Percentiles rank a stretch among this genome's conserved stretches.
Conservation (phyloP, 2,888 invertebrate genomes). For the Adela reaumurella region DNA sequence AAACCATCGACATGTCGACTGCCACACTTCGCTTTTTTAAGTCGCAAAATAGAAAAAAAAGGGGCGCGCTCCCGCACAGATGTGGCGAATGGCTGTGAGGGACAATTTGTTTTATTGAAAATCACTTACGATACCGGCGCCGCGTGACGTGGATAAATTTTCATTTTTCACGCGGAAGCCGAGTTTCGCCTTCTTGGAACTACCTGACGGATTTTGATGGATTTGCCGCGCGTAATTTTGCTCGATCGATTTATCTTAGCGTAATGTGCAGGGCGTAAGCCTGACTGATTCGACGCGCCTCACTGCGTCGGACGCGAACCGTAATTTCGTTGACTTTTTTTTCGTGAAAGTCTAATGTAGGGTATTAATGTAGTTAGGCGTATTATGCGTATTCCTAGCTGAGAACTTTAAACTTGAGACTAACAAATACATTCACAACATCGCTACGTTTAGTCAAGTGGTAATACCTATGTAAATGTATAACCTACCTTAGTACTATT, state of each 20-base stretch:
- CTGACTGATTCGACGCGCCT: neutral
- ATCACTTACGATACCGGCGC: conserved; percentile 30
- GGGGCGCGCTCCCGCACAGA: conserved; percentile 25
- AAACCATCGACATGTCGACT: too few relatives aligned
- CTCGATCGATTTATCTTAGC: neutral
- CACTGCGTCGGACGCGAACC: too few relatives aligned
- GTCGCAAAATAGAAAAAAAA: neutral
- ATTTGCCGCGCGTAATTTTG: neutral
- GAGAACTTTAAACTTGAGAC: too few relatives aligned
- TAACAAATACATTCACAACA: too few relatives aligned
- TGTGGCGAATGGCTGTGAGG: conserved; percentile 36
- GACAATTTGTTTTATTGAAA: conserved; percentile 56
- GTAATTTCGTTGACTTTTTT: too few relatives aligned
- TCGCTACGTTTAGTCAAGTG: too few relatives aligned
- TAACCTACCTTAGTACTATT: too few relatives aligned
- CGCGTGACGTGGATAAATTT: neutral
- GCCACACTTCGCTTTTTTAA: neutral
- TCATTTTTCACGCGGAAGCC: neutral
- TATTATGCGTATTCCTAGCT: too few relatives aligned
- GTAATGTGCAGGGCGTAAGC: neutral
- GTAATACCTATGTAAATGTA: too few relatives aligned
- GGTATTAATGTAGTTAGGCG: too few relatives aligned
- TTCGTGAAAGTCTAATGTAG: too few relatives aligned
- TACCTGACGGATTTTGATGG: neutral
- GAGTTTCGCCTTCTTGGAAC: neutral